Evolutionary conservation across 2,113 vertebrate species (phyloP).

Genomic region (Oophaga pumilio): DNA sequence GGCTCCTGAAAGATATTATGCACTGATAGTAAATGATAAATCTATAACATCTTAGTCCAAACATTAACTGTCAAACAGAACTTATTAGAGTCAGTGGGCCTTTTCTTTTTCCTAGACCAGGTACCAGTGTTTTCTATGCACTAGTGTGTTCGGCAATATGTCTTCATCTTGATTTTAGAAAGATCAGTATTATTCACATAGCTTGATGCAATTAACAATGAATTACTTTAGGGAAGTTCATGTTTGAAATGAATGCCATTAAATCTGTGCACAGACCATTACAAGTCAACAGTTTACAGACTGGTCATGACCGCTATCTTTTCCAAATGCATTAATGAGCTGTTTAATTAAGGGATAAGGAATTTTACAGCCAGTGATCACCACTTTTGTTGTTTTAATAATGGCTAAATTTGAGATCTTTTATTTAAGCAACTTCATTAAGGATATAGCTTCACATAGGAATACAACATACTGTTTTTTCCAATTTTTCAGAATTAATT

Average conservation of each 20-base stretch:
- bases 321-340: constrained; percentile 69
- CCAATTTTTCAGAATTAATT: constrained; percentile 58
- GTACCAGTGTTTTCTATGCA: constrained; percentile 32
- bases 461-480: constrained; percentile 20
- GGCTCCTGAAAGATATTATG: neutral
- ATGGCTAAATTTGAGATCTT: constrained; percentile 69
- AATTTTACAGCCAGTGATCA: constrained; percentile 71
- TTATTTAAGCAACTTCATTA: constrained; percentile 55
- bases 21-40: neutral
- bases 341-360: constrained; percentile 75
- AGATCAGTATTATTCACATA: constrained; percentile 42
- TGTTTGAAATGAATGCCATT: constrained; percentile 69
- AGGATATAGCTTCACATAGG: constrained; percentile 8
- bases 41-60: neutral
- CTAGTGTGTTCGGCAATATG: neutral
- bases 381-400: constrained; percentile 73
- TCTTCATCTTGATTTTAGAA: constrained; percentile 51
- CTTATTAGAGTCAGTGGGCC: constrained; percentile 9
- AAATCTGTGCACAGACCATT: constrained; percentile 68
- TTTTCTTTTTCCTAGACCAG: constrained; percentile 14
- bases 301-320: constrained; percentile 65
- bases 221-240: constrained; percentile 62
- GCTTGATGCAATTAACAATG: constrained; percentile 59
- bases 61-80: neutral
- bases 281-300: constrained; percentile 70